A percentile compares a stretch with the other conserved stretches of the same genome.
Evolutionary conservation across 92 coral and sea anemone species (phyloP).

Genomic region (Plumapathes pennacea): DNA sequence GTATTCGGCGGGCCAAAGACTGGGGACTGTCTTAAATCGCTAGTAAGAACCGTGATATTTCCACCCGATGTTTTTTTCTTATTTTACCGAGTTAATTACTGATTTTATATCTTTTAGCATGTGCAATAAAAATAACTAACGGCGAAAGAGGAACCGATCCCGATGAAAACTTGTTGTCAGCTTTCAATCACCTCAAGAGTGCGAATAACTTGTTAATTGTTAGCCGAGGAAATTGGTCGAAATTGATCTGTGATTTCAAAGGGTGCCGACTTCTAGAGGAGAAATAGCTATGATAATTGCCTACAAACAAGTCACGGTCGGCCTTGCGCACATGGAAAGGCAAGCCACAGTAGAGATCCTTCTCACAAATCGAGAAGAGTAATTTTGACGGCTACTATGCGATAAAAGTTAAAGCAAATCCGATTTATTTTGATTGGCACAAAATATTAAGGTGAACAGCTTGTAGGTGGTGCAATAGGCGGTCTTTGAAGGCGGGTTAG

Average conservation of each 20-base stretch:
- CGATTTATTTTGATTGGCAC: conserved; percentile 65
- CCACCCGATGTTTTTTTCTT: not conserved
- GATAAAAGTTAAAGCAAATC: conserved; percentile 23
- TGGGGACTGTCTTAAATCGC: too few species aligned
- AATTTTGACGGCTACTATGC: not conserved
- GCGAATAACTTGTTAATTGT: conserved; percentile 92
- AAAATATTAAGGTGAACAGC: conserved; percentile 27
- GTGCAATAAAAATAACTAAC: conserved; percentile 71
- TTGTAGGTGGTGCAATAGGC: conserved; percentile 85
- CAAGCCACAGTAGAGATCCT: too few species aligned
- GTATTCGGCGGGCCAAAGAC: too few species aligned
- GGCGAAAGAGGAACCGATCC: conserved; percentile 55
- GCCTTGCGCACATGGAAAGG: conserved; percentile 16
- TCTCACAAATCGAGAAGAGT: too few species aligned
- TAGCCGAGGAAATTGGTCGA: conserved; percentile 98
- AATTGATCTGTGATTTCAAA: conserved; percentile 92
- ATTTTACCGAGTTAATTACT: conserved; percentile 31
- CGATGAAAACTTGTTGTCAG: conserved; percentile 63
- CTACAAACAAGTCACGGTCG: conserved; percentile 62
- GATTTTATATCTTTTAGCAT: conserved; percentile 44
- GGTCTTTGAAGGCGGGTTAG: conserved; percentile 93
- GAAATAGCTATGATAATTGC: conserved; percentile 74
- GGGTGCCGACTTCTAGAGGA: conserved; percentile 76
- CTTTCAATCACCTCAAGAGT: conserved; percentile 78
- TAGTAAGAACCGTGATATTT: not conserved